Evolutionary conservation across 2,888 invertebrate genomes (phyloP).

Genomic region (Hylaea fasciaria): DNA sequence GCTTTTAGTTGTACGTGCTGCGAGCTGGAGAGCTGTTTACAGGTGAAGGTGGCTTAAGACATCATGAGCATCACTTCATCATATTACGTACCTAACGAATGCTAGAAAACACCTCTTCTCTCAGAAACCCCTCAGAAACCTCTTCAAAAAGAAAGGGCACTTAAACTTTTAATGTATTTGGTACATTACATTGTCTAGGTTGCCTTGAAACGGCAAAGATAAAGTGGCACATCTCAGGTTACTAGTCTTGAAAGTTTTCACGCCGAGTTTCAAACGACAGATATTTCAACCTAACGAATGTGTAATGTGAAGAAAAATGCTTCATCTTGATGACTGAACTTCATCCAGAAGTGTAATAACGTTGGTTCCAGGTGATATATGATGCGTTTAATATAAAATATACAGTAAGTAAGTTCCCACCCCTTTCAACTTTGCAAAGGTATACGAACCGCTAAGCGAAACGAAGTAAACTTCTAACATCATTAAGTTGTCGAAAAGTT

Average conservation of each 20-base stretch:
- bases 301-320: slow-evolving; percentile 24
- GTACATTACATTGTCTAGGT: no score
- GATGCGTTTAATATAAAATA: background rate
- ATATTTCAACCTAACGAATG: slow-evolving; percentile 16
- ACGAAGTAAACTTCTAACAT: slow-evolving; percentile 17
- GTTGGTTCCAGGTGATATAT: slow-evolving; percentile 1
- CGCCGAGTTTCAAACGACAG: slow-evolving; percentile 2
- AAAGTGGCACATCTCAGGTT: slow-evolving; percentile 9
- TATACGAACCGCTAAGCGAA: slow-evolving; percentile 5
- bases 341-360: slow-evolving; percentile 3
- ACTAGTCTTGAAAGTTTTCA: slow-evolving; percentile 15
- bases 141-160: background rate
- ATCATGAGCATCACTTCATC: background rate
- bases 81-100: no score
- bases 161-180: no score
- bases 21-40: slow-evolving; percentile 71
- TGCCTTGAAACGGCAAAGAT: background rate
- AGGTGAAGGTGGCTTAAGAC: slow-evolving; percentile 55
- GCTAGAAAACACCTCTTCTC: no score
- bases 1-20: slow-evolving; percentile 64
- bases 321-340: slow-evolving; percentile 15
- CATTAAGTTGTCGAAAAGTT: slow-evolving; percentile 34
- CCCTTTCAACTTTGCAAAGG: slow-evolving; percentile 4
- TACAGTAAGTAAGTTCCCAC: background rate
- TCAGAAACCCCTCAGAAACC: no score